A percentile compares a stretch with the other conserved stretches of the same genome.
Evolutionary conservation across 2,797 vertebrate species (phyloP).

Genomic region (Acridotheres tristis): DNA sequence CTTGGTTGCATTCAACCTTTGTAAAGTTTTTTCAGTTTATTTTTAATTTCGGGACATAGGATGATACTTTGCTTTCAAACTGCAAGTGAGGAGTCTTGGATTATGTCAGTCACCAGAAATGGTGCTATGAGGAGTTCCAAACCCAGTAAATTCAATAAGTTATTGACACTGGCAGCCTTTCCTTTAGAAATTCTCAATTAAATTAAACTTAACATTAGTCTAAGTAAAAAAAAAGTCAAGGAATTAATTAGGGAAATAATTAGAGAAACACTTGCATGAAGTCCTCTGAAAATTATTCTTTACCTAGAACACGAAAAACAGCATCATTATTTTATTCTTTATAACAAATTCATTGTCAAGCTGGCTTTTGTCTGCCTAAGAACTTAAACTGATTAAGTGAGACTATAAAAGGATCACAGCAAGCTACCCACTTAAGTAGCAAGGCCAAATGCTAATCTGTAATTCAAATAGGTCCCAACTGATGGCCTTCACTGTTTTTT

Average conservation of each 20-base stretch:
- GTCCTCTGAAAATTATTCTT: not conserved
- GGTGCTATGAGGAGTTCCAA: not conserved
- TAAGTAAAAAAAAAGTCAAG: not conserved
- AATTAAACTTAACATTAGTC: not conserved
- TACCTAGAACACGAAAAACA: not conserved
- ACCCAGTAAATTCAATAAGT: not conserved
- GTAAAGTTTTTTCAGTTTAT: not conserved
- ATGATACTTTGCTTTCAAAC: not conserved
- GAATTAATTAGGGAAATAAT: conserved; percentile 12
- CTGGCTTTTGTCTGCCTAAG: not conserved
- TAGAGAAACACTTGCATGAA: not conserved
- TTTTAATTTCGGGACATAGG: not conserved
- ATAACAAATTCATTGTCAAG: not conserved
- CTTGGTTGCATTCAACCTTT: not conserved
- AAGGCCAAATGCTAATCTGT: not conserved
- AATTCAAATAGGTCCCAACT: not conserved
- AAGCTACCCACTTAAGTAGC: not conserved
- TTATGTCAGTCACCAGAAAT: not conserved
- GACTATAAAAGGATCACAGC: conserved; percentile 1
- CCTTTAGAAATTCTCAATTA: not conserved
- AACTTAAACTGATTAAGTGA: conserved; percentile 7
- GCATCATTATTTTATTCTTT: not conserved
- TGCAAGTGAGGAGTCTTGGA: not conserved
- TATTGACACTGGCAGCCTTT: not conserved
- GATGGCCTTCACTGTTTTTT: not conserved